phyloP scores from a whole-genome alignment of 2,888 invertebrate species.

The Alcis repandata region DNA sequence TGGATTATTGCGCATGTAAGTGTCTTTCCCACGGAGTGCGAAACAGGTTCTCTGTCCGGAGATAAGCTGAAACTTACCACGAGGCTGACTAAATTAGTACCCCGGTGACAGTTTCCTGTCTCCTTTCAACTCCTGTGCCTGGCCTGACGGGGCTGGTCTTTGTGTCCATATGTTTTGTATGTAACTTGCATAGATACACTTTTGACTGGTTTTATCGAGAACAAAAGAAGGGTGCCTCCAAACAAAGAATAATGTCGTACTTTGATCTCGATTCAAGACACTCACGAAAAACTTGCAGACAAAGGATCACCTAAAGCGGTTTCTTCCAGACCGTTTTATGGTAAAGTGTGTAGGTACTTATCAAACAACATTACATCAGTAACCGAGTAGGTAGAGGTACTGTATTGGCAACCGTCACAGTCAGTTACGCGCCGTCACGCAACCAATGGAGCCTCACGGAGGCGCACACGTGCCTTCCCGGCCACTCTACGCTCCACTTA shows the following conservation, averaged over 20 bases:
- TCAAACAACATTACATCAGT: constrained; percentile 5
- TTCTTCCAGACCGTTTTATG: too few species aligned
- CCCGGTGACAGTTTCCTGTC: constrained; percentile 83
- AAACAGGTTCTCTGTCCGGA: constrained; percentile 77
- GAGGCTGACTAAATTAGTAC: constrained; percentile 79
- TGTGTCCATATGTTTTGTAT: not conserved
- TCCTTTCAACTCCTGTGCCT: constrained; percentile 61
- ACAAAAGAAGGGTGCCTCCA: too few species aligned
- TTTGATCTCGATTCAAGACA: too few species aligned
- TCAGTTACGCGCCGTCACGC: constrained; percentile 61
- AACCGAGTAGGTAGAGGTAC: not conserved
- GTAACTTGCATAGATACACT: not conserved
- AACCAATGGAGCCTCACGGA: constrained; percentile 70
- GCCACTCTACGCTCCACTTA: constrained; percentile 74
- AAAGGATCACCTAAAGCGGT: too few species aligned
- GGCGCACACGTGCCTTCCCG: constrained; percentile 66
- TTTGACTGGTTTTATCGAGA: too few species aligned
- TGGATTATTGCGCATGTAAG: constrained; percentile 78
- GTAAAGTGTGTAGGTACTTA: too few species aligned
- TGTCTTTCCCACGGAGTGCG: constrained; percentile 83
- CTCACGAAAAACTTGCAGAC: too few species aligned
- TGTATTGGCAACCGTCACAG: constrained; percentile 60
- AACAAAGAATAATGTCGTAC: too few species aligned
- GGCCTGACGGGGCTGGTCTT: constrained; percentile 44
- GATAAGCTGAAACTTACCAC: constrained; percentile 82